Evolutionary conservation across 2,113 vertebrate species (phyloP), one percentile per base, ranked within the genome.

Genomic region (Triplophysa tibetana): DNA sequence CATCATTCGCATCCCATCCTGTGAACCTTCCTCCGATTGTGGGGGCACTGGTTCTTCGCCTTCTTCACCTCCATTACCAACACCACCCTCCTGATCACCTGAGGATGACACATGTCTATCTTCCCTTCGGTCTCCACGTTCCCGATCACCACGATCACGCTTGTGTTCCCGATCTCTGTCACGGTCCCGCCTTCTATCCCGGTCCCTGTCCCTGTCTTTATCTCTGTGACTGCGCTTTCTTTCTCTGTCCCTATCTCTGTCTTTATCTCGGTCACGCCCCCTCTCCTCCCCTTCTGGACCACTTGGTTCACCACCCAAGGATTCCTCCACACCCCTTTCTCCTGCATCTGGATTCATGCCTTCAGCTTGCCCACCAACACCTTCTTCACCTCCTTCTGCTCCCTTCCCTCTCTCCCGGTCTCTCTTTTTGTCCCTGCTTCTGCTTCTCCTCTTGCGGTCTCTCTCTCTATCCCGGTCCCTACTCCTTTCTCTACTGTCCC

Each of bases 111-210:
- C 70, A 1, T 93, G 92, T 1, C 91, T 88, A 12, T 94, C 92
- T 38, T 92, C 92, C 45, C 89, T 82, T 11, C 92, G 92, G 0
- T 93, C 86, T 0, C 96, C 95, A 0, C 95, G 87, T 2, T 94
- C 93, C 0, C 93, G 86, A 19, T 95, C 92, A 0, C 90, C 88
- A 0, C 93, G 73, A n/a, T 93, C 92, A 29, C 92, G 83, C 75
- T 93, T 93, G 81, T 93, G 93, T 76, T 94, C 93, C 41, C 93
- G 83, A 78, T 93, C 95, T 7, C 95, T 79, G 26, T 97, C 95
- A 2, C 95, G 75, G 9, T 97, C 95, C 1, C 92, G 75, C 54
- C 91, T 87, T 23, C 86, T 70, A 45, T 84, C 91, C 11, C 91
- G 68, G 78, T 93, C 91, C 58, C 90, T 82, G n/a, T 76, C 93